Evolutionary conservation across 2,113 vertebrate genomes (phyloP), one percentile per base, ranked within the genome.

Genomic region (Gavia stellata): DNA sequence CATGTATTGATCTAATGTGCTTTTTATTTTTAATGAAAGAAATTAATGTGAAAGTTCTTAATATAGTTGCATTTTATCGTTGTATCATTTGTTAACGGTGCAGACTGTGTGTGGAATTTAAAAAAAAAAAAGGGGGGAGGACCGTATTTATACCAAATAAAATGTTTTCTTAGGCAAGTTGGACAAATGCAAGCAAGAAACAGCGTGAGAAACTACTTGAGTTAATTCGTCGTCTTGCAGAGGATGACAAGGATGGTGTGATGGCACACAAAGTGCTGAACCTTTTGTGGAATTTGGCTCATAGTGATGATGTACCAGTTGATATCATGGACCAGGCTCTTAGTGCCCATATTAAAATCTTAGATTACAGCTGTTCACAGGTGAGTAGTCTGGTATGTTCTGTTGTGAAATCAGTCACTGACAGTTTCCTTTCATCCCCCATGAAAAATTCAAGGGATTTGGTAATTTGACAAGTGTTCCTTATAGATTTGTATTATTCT

Each of bases 311-410:
- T 92, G 99, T 99, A 49, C 99, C 99, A 94, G 99, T 99, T 95
- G 99, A 99, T 98, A 99, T 99, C 92, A 99, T 99, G 99, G 99
- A 99, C 97, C 99, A 99, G 97, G 99, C 99, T 94, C 99, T 99
- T 49, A 99, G 99, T 92, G 99, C 99, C 86, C 99, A 99, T 98
- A 99, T 99, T 97, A 99, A 99, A 98, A 99, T 99, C 94, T 91
- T 99, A 96, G 99, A 99, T 98, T 99, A 99, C 93, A 99, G 99
- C 97, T 99, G 99, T 98, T 99, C 99, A 94, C 99, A 99, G 99
- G 99, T 99, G 97, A 94, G 94, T 82, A 33, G 62, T 36, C 50
- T 34, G 31, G 12, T 79, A 12, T 72, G 33, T 81, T 90, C 44
- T 81, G 1, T 36, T 40, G 40, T 58, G 24, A 61, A 86, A 38